These are phyloP conservation scores for Zaprionus ornatus DNA, from an alignment of 1,140 invertebrate genomes.

Conservation along the genomic window DNA sequence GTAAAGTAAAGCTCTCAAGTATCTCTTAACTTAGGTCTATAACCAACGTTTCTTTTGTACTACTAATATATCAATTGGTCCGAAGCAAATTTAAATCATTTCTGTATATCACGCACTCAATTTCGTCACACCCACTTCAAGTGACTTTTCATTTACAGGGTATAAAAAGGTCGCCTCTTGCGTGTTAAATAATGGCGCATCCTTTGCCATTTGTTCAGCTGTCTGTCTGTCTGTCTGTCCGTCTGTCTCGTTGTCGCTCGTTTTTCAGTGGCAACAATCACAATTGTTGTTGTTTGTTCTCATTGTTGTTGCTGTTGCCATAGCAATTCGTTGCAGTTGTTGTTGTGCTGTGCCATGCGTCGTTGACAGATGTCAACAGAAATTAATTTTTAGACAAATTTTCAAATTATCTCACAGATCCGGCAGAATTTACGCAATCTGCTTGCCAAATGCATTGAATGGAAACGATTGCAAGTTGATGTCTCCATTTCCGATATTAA, in stretches of 20 bases:
- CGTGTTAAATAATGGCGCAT: constrained; percentile 65
- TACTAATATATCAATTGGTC: no score
- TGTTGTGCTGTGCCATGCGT: constrained; percentile 54
- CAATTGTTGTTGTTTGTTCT: constrained; percentile 29
- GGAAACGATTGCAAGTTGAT: background rate
- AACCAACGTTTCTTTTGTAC: no score
- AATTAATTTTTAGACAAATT: constrained; percentile 67
- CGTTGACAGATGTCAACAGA: constrained; percentile 67
- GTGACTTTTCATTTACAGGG: constrained; percentile 7
- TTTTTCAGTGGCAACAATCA: constrained; percentile 54
- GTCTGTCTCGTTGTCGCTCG: constrained; percentile 32
- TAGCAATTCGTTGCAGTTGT: constrained; percentile 7
- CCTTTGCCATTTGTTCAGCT: constrained; percentile 66
- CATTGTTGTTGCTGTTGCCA: background rate
- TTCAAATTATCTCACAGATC: constrained; percentile 13
- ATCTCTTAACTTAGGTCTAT: no score
- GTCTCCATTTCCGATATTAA: background rate
- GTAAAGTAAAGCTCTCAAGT: no score
- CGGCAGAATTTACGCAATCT: background rate
- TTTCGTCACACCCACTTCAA: constrained; percentile 8
- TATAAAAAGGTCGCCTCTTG: constrained; percentile 55
- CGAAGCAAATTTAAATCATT: no score
- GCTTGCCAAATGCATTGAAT: background rate
- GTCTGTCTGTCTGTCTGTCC: background rate
- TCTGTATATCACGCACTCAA: no score